These are phyloP conservation scores for Acanthosepion lycidas DNA, from an alignment of 2,888 invertebrate genomes.

Conservation along the genomic window DNA sequence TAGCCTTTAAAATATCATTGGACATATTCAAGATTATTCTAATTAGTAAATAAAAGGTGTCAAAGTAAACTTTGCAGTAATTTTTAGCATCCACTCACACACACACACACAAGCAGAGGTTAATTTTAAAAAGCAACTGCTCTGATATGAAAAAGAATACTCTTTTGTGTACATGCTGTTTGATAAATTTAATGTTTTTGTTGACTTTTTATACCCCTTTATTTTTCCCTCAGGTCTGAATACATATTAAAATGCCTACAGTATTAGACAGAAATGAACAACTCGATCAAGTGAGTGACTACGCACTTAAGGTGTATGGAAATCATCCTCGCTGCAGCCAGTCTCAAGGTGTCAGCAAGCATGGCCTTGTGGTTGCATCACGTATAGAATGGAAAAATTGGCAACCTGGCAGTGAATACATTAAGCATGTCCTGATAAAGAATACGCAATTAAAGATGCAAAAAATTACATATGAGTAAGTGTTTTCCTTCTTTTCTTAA, in stretches of 20 bases:
- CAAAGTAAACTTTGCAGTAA: no score
- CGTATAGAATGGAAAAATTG: conserved; percentile 72
- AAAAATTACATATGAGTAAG: conserved; percentile 73
- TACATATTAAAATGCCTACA: not conserved
- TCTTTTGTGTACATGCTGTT: no score
- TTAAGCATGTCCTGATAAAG: conserved; percentile 72
- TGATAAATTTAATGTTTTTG: not conserved
- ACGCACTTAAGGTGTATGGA: not conserved
- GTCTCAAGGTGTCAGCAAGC: not conserved
- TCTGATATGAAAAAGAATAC: no score
- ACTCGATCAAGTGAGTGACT: not conserved
- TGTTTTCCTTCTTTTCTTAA: not conserved
- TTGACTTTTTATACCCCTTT: not conserved
- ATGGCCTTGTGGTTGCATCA: conserved; percentile 71
- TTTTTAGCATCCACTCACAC: no score
- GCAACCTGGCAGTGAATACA: conserved; percentile 74
- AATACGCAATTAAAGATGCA: conserved; percentile 72
- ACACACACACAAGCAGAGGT: no score
- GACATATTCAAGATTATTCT: no score
- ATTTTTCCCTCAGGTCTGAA: not conserved
- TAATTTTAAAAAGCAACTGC: no score
- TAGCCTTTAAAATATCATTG: no score
- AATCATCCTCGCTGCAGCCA: not conserved
- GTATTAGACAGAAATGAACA: not conserved
- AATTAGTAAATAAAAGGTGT: no score